Conservation (phyloP, 1,140 invertebrate species). For the Pentalonia nigronervosa region DNA sequence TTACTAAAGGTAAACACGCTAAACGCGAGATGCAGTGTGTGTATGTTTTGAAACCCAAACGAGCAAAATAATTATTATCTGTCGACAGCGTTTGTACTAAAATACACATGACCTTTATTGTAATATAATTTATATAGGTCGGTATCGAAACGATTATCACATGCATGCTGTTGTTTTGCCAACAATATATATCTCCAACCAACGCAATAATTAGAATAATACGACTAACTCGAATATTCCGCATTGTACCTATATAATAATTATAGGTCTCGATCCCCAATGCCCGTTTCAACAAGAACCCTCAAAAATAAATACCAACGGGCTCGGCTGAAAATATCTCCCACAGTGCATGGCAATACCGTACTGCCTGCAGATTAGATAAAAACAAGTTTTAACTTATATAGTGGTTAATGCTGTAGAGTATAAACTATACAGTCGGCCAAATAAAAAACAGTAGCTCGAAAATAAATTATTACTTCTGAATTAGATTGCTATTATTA, state of each 20-base stretch:
- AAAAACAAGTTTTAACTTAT: not conserved
- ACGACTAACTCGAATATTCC: not conserved
- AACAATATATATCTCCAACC: not conserved
- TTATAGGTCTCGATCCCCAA: not conserved
- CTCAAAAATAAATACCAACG: not conserved
- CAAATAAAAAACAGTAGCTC: not conserved
- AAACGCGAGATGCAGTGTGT: not conserved
- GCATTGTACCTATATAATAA: not conserved
- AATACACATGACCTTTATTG: not conserved
- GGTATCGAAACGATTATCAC: not conserved
- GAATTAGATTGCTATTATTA: not conserved
- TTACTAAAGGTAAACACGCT: not conserved
- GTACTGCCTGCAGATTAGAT: not conserved
- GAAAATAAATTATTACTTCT: not conserved
- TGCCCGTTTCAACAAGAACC: not conserved
- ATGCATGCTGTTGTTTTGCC: not conserved
- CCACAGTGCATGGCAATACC: not conserved
- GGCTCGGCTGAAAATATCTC: not conserved
- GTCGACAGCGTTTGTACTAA: not conserved
- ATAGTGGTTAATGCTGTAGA: not conserved
- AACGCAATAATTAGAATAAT: not conserved
- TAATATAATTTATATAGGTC: conserved; percentile 19
- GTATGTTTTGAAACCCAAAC: not conserved
- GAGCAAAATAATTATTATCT: not conserved
- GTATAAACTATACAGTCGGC: too few species aligned